A percentile compares a stretch with the other conserved stretches of the same genome.
These are phyloP conservation scores for Oreonectes daqikongensis DNA, from an alignment of 2,797 vertebrate genomes.

Conservation along the genomic window DNA sequence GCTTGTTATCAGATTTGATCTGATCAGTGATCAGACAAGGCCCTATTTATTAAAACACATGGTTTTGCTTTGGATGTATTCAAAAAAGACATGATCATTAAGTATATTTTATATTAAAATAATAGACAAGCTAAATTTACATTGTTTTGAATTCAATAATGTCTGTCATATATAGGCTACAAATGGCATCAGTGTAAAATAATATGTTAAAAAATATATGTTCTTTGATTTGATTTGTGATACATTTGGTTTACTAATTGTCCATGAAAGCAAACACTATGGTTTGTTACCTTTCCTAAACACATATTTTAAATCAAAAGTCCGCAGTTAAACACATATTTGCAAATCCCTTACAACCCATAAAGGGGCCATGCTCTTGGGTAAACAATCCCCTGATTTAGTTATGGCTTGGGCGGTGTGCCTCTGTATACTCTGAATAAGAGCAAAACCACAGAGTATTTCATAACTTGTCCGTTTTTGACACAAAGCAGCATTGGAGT, in stretches of 20 bases:
- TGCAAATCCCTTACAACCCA: neutral
- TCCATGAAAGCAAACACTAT: neutral
- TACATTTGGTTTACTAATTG: neutral
- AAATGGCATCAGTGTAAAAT: conserved; percentile 3
- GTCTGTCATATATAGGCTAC: neutral
- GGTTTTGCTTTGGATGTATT: neutral
- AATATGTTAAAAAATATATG: no score
- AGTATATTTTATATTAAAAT: neutral
- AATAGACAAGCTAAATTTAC: neutral
- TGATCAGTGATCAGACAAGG: neutral
- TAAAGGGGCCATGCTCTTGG: neutral
- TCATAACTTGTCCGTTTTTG: neutral
- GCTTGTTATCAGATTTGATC: neutral
- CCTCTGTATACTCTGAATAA: neutral
- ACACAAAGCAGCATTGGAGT: neutral
- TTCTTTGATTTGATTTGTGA: neutral
- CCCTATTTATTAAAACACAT: neutral
- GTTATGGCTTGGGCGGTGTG: neutral
- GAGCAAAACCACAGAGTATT: neutral
- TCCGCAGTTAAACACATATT: neutral
- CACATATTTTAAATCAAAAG: neutral
- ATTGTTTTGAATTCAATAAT: neutral
- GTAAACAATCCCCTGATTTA: conserved; percentile 22
- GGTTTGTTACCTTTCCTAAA: neutral
- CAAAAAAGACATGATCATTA: neutral